A percentile compares a stretch with the other conserved stretches of the same genome.
phyloP scores from a whole-genome alignment of 2,888 invertebrate species.

The Mantis religiosa region DNA sequence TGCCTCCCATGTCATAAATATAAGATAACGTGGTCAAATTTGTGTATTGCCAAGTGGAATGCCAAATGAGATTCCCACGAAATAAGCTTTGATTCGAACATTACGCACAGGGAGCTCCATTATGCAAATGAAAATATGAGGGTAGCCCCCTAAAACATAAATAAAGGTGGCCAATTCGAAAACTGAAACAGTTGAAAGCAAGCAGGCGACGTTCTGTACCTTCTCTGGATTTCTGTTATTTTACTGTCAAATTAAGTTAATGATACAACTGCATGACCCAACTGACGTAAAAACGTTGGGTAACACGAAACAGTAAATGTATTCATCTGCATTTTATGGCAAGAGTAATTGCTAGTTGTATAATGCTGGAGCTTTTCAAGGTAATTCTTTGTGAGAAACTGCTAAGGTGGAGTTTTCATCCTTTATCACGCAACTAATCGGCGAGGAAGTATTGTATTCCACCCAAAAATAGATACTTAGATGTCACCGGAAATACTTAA shows the following conservation, averaged over 20 bases:
- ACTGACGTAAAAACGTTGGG: not conserved
- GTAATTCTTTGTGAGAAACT: not conserved
- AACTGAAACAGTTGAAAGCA: not conserved
- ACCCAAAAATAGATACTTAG: too few species aligned
- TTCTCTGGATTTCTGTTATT: not conserved
- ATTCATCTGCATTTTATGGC: not conserved
- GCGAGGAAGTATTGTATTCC: too few species aligned
- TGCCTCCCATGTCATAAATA: not conserved
- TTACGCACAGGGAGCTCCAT: not conserved
- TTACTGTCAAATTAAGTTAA: not conserved
- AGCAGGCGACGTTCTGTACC: not conserved
- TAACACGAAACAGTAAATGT: not conserved
- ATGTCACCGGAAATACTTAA: too few species aligned
- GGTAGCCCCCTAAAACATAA: not conserved
- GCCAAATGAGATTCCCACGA: not conserved
- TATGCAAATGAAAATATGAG: not conserved
- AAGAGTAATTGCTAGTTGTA: not conserved
- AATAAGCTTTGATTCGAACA: not conserved
- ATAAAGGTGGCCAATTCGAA: not conserved
- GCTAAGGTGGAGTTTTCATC: too few species aligned
- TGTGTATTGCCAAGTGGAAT: not conserved
- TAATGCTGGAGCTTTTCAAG: not conserved
- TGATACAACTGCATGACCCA: not conserved
- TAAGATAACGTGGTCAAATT: not conserved
- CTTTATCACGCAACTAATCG: too few species aligned